These are phyloP conservation scores for Latrodectus elegans DNA, from an alignment of 2,888 invertebrate species.

Conservation along the genomic window DNA sequence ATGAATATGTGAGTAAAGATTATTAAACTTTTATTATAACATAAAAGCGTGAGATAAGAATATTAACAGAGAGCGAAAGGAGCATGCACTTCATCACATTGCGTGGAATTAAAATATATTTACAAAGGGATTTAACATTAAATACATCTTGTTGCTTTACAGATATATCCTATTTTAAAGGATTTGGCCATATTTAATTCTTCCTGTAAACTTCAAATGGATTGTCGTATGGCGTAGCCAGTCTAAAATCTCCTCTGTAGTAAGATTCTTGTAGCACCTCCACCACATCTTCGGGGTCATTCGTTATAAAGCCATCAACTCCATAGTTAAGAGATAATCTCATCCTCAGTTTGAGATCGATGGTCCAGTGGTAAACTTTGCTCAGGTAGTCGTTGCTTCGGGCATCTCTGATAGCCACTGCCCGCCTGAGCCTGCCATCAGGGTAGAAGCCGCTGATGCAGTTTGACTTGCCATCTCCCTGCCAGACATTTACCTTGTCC, in stretches of 20 bases:
- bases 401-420: slow-evolving; percentile 63
- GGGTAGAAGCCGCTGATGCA: slow-evolving; percentile 71
- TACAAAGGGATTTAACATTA: too few relatives aligned
- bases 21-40: too few relatives aligned
- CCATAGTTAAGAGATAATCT: slow-evolving; percentile 57
- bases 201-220: slow-evolving; percentile 30
- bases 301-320: slow-evolving; percentile 61
- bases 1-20: too few relatives aligned
- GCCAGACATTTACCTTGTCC: slow-evolving; percentile 70
- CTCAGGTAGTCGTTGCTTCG: slow-evolving; percentile 35
- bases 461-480: slow-evolving; percentile 71
- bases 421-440: slow-evolving; percentile 67
- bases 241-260: slow-evolving; percentile 27
- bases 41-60: too few relatives aligned
- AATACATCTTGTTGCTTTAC: too few relatives aligned
- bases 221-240: slow-evolving; percentile 45
- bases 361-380: slow-evolving; percentile 72
- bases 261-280: slow-evolving; percentile 49
- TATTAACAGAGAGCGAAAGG: too few relatives aligned
- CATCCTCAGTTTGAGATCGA: slow-evolving; percentile 70
- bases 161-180: too few relatives aligned
- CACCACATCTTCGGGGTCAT: slow-evolving; percentile 53
- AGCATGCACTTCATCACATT: too few relatives aligned
- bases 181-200: too few relatives aligned
- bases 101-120: too few relatives aligned